phyloP scores from a whole-genome alignment of 2,888 invertebrate genomes.

The Aradus depressus region DNA sequence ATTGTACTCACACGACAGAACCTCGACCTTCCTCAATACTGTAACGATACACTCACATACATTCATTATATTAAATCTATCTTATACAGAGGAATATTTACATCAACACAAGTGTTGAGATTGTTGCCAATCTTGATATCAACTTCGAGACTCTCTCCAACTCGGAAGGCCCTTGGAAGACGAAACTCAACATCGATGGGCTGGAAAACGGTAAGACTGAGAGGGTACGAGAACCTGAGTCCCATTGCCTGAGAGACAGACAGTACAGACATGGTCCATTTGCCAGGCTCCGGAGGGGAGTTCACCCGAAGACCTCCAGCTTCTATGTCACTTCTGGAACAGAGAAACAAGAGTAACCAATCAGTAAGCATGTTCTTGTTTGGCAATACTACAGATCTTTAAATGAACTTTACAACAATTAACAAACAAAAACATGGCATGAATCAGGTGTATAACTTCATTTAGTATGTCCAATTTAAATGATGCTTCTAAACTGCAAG shows the following conservation, averaged over 20 bases:
- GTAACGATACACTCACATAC: no score
- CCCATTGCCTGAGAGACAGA: slow-evolving; percentile 40
- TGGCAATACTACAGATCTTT: no score
- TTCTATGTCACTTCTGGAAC: slow-evolving; percentile 44
- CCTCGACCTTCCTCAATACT: no score
- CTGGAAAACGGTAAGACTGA: slow-evolving; percentile 49
- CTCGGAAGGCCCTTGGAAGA: slow-evolving; percentile 47
- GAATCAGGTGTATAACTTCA: no score
- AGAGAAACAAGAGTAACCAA: slow-evolving; percentile 8
- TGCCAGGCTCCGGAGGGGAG: slow-evolving; percentile 51
- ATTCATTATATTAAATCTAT: neutral
- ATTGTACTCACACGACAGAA: no score
- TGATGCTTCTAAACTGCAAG: no score
- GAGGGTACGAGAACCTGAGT: slow-evolving; percentile 46
- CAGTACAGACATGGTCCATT: slow-evolving; percentile 53
- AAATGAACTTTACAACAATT: no score
- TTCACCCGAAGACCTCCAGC: slow-evolving; percentile 47
- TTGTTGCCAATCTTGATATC: slow-evolving; percentile 57
- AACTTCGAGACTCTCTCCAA: slow-evolving; percentile 54
- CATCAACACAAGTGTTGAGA: slow-evolving; percentile 56
- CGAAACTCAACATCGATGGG: slow-evolving; percentile 52
- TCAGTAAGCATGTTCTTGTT: no score
- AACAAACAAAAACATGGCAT: no score
- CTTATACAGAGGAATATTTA: slow-evolving; percentile 39
- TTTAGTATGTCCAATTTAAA: no score